Base-by-base conservation (phyloP, 1,140 invertebrate genomes). In the Drosophila simulans region DNA sequence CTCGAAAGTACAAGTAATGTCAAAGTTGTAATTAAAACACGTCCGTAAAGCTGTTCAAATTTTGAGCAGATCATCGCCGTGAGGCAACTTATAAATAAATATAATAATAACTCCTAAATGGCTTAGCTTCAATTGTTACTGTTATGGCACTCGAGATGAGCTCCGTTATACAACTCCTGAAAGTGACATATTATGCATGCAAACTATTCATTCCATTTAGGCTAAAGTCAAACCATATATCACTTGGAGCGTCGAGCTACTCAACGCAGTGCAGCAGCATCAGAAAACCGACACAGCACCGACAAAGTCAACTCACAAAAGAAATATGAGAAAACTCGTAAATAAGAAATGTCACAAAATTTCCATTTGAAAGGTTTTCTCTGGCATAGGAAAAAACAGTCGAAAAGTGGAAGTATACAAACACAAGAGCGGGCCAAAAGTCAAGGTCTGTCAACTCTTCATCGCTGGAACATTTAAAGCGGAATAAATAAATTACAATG, bases 11-110 rank as follows among this genome's bases (percentile, higher is more conserved):
- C 68, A 83, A 48, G 74, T 85, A 77, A 65, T 84, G 81, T 84
- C 81, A 84, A 77, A 85, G 74, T 77, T 78, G 81, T 80, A 84
- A 84, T 84, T 80, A 85, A 85, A 80, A 77, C 57, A 72, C 71
- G 57, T 70, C 60, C 54, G 70, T 48, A 17, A 63, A 65, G 45
- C 42, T 63, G 56, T 66, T 74, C 20, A 55, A 46, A 51, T 34
- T 46, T 46, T 66, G 27, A 2, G 11, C 51, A 54, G 39, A 22
- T 62, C 60, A 35, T 15, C n/a, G 27, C 10, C 8, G 20, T 52
- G 35, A 5, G 60, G 35, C 25, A 65, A 46, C 55, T n/a, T 13
- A n/a, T 20, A 63, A 43, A 27, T 27, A 55, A 31, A 35, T 35
- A 54, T 54, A 20, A 59, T 34, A 17, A 51, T 8, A 11, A 5